Evolutionary conservation across 2,888 invertebrate species (phyloP), one percentile per base, ranked within the genome.

Genomic region (Drepana falcataria): DNA sequence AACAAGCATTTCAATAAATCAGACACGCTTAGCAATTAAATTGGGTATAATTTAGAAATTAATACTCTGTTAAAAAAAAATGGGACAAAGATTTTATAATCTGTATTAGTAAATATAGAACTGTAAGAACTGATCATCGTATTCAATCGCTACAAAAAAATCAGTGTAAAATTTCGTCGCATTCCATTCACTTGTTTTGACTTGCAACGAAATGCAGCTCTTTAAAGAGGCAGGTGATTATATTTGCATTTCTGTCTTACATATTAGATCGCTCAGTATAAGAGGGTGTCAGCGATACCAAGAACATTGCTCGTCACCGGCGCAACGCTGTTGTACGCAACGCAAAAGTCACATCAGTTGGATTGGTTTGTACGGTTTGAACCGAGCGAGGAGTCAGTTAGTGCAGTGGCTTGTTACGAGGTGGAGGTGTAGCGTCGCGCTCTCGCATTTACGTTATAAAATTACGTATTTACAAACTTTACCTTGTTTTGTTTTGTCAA

Each of bases 381-480:
- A 21, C 21, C 21, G 21, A 21, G 21, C 21, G 21, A 21, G 21
- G 21, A 44, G 59, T 47, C 73, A 79, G 80, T 83, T 66, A 70
- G 77, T 85, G 81, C 79, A 81, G 81, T 81, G 79, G 68, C 67
- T 73, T 76, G 65, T 56, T 49, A 61, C 55, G 56, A 59, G 58
- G 37, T 53, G 65, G 75, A 70, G 69, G 83, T 71, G 68, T 57
- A 21, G 21, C 52, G 68, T 55, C 57, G 76, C 74, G 59, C 63
- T 69, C 68, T 61, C 64, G 56, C 65, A 64, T 71, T 71, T 58
- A 60, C 49, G 51, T 34, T 51, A 37, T 34, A 58, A 75, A 64
- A 73, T 79, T 78, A 77, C 85, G 87, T 87, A 86, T 88, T 87
- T 85, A 87, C 82, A 87, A 89, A 89, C 86, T 90, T 88, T 80